Conservation (phyloP, 2,113 vertebrate species). For the Machaerirhynchus nigripectus region DNA sequence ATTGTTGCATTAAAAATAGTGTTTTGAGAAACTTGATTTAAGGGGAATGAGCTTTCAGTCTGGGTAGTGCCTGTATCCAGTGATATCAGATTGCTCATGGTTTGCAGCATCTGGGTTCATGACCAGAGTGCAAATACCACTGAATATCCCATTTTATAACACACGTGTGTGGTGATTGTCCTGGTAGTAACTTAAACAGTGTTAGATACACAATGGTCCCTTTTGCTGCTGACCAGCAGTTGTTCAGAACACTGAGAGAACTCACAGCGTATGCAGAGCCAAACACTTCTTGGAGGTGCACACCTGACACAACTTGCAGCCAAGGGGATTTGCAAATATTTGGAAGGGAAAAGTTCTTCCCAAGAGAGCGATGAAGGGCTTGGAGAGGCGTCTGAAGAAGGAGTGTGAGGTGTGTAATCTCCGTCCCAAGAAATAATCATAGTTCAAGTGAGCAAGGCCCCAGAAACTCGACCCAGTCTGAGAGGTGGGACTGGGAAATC, state of each 20-base stretch:
- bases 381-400: background rate
- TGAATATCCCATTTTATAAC: background rate
- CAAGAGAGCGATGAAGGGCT: background rate
- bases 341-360: background rate
- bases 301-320: background rate
- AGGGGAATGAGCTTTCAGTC: background rate
- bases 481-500: background rate
- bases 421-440: background rate
- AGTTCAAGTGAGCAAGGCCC: background rate
- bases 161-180: fast-evolving
- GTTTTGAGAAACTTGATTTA: background rate
- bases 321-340: background rate
- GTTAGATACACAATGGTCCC: background rate
- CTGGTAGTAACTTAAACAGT: background rate
- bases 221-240: background rate
- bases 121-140: background rate
- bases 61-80: background rate
- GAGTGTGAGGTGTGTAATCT: background rate
- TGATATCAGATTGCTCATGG: background rate
- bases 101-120: background rate
- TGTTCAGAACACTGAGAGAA: background rate
- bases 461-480: background rate
- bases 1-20: background rate
- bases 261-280: background rate
- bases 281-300: background rate